Evolutionary conservation across 2,113 vertebrate species (phyloP).

Genomic region (Grantiella picta): DNA sequence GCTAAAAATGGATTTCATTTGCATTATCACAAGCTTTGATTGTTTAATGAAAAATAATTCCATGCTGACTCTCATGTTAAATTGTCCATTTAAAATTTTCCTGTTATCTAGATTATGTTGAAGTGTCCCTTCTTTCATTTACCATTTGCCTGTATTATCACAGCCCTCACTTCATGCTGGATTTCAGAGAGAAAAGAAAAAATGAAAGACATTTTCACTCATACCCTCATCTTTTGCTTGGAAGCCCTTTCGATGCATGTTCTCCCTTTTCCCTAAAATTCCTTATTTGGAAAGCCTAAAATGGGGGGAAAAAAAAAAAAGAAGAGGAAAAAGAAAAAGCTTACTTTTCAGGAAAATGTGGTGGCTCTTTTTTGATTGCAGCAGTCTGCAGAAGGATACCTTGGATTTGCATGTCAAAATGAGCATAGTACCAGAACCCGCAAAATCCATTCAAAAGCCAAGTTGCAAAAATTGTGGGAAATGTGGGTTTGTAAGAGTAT

Average conservation of each 20-base stretch:
- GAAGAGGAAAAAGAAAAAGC: no score
- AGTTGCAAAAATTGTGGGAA: not conserved
- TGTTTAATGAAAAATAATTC: constrained; percentile 64
- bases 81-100: constrained; percentile 45
- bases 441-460: not conserved
- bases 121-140: constrained; percentile 27
- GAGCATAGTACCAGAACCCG: not conserved
- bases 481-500: not conserved
- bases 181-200: not conserved
- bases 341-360: not conserved
- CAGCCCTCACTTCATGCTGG: not conserved
- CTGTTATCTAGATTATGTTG: constrained; percentile 35
- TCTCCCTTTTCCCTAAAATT: not conserved
- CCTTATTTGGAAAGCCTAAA: not conserved
- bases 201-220: not conserved
- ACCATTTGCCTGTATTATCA: constrained; percentile 27
- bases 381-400: not conserved
- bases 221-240: not conserved
- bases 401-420: not conserved
- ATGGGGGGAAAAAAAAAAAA: not conserved
- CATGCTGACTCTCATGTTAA: constrained; percentile 20
- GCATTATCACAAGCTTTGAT: constrained; percentile 61
- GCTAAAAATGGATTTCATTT: constrained; percentile 71
- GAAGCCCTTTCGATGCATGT: not conserved
- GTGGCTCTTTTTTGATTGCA: not conserved